Base-by-base conservation (phyloP, 2,888 invertebrate genomes). In the Plusia festucae region DNA sequence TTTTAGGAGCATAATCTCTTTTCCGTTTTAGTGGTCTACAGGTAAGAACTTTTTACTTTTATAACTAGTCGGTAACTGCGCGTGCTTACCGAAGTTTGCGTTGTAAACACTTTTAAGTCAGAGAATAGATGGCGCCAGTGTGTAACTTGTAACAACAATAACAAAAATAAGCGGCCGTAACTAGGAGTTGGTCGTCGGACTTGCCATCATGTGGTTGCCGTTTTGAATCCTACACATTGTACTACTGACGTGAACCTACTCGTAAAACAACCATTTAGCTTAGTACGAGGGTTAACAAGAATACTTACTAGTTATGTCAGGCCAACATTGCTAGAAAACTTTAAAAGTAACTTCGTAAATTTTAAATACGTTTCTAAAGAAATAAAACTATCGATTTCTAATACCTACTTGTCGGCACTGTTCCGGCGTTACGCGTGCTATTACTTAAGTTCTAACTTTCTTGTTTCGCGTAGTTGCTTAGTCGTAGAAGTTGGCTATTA, bases 21-120 rank as follows among this genome's bases (percentile, higher is more conserved):
- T 69, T 60, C 59, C 30, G 32, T 51, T 77, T 73, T 64, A 56
- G 70, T 60, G 62, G 53, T 16, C 32, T 40, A 44, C 55, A 53
- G 44, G 51, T 59, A 63, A 44, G 32, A 73, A 76, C 59, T 76
- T 76, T 72, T 77, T 61, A 68, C 78, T 61, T 70, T 24, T 53
- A 65, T 68, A 64, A 73, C 68, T 63, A 64, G 65, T 27, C 18
- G 53, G 52, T 61, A 65, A 60, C 67, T 65, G 60, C 46, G 52
- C 46, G 69, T 67, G 51, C 69, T 76, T 68, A 60, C 61, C 18
- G 58, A 78, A 78, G 60, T 77, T 74, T 54, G 52, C 49, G 57
- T 54, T 68, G 74, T 77, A 73, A 76, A 73, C 70, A 73, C 59
- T 70, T 76, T 66, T 44, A 46, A 76, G 74, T 63, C 59, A 56